Percentiles rank a stretch among this genome's conserved stretches.
Evolutionary conservation across 2,888 invertebrate genomes (phyloP).

Genomic region (Catocala sponsa): DNA sequence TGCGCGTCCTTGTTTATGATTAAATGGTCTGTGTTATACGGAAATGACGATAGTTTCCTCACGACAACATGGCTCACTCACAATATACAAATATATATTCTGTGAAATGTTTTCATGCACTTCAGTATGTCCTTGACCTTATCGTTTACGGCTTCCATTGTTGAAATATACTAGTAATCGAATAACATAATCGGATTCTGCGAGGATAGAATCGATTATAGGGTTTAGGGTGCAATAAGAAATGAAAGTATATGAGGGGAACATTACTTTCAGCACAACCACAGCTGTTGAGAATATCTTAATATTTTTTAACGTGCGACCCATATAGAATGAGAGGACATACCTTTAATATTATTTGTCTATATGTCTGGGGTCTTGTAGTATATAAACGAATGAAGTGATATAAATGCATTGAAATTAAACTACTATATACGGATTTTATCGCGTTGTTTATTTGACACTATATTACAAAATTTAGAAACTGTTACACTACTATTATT

Average conservation of each 20-base stretch:
- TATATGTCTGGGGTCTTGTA: too few species aligned
- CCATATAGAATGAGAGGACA: too few species aligned
- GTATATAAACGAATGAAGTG: too few species aligned
- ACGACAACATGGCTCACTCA: slow-evolving; percentile 14
- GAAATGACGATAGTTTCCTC: slow-evolving; percentile 29
- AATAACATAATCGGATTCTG: slow-evolving; percentile 19
- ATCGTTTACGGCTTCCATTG: slow-evolving; percentile 1
- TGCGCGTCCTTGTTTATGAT: slow-evolving; percentile 29
- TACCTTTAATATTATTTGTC: too few species aligned
- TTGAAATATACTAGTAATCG: slow-evolving; percentile 25
- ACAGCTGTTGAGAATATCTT: neutral
- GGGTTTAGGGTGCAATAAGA: slow-evolving; percentile 28
- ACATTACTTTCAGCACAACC: neutral
- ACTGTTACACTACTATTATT: too few species aligned
- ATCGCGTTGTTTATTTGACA: too few species aligned
- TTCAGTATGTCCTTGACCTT: slow-evolving; percentile 21
- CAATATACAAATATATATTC: slow-evolving; percentile 14
- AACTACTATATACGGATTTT: too few species aligned
- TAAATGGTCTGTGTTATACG: slow-evolving; percentile 28
- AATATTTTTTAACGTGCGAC: too few species aligned
- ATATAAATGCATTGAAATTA: too few species aligned
- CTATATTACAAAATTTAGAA: too few species aligned
- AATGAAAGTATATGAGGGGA: slow-evolving; percentile 21
- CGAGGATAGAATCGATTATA: slow-evolving; percentile 25
- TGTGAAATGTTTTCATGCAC: slow-evolving; percentile 19